phyloP scores from a whole-genome alignment of 2,888 invertebrate species.

The Tinea trinotella region DNA sequence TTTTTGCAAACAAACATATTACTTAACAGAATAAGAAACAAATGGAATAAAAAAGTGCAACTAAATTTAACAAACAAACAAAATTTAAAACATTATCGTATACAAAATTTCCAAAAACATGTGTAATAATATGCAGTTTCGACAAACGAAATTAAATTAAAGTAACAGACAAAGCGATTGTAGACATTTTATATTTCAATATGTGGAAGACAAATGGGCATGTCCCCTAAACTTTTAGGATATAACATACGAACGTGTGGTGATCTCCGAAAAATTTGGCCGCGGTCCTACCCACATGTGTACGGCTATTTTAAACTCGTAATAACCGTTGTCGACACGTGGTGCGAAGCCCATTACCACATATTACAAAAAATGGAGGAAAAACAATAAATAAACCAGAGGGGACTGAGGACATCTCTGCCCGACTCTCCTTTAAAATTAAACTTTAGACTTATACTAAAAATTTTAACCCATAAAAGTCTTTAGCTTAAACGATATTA shows the following conservation, averaged over 20 bases:
- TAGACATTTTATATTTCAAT: conserved; percentile 11
- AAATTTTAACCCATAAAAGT: not conserved
- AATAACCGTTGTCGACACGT: conserved; percentile 67
- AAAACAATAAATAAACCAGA: conserved; percentile 59
- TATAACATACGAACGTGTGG: conserved; percentile 22
- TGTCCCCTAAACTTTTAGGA: conserved; percentile 12
- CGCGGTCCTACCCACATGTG: conserved; percentile 39
- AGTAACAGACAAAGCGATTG: not conserved
- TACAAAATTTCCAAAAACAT: not conserved
- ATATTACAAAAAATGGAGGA: conserved; percentile 69
- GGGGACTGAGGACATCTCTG: conserved; percentile 27
- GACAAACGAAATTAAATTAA: not conserved
- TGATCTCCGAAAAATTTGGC: conserved; percentile 50
- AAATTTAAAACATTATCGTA: not conserved
- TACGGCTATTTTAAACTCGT: conserved; percentile 70
- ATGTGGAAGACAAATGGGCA: conserved; percentile 6
- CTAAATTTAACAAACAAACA: not conserved
- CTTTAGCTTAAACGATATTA: too few species aligned
- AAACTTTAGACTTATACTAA: not conserved
- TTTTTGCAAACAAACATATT: not conserved
- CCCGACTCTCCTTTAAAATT: conserved; percentile 11
- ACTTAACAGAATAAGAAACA: not conserved
- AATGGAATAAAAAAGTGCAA: not conserved
- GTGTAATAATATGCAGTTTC: not conserved
- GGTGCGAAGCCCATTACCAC: conserved; percentile 69